phyloP scores from a whole-genome alignment of 1,140 invertebrate genomes.

The Temnothorax longispinosus region DNA sequence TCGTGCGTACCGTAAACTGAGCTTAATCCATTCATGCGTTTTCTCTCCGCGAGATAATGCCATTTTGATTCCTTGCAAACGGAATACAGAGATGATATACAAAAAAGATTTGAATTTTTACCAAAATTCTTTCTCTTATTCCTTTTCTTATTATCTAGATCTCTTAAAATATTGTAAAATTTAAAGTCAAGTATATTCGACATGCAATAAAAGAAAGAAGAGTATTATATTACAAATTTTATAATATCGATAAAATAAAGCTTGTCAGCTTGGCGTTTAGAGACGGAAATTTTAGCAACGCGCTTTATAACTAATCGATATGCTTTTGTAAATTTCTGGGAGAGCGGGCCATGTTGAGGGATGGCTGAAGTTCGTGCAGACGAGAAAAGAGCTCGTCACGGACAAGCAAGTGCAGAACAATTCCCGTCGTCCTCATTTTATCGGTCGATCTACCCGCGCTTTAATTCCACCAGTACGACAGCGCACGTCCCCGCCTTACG shows the following conservation, averaged over 20 bases:
- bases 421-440: conserved; percentile 23
- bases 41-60: neutral
- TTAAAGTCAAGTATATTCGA: too few species aligned
- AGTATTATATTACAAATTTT: neutral
- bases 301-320: conserved; percentile 8
- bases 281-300: neutral
- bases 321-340: conserved; percentile 26
- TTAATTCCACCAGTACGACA: conserved; percentile 34
- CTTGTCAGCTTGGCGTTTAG: neutral
- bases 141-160: neutral
- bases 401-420: conserved; percentile 40
- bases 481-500: neutral
- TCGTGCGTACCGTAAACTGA: conserved; percentile 4
- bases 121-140: neutral
- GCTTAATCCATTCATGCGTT: conserved; percentile 47
- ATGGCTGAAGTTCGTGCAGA: neutral
- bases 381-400: conserved; percentile 23
- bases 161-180: neutral
- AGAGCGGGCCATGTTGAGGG: conserved; percentile 8
- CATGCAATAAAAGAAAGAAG: neutral
- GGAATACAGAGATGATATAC: neutral
- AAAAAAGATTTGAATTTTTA: neutral
- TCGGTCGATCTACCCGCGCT: conserved; percentile 34
- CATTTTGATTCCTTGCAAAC: neutral
- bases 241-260: neutral